Evolutionary conservation across 1,140 invertebrate species (phyloP).

Genomic region (Zaprionus taronus): DNA sequence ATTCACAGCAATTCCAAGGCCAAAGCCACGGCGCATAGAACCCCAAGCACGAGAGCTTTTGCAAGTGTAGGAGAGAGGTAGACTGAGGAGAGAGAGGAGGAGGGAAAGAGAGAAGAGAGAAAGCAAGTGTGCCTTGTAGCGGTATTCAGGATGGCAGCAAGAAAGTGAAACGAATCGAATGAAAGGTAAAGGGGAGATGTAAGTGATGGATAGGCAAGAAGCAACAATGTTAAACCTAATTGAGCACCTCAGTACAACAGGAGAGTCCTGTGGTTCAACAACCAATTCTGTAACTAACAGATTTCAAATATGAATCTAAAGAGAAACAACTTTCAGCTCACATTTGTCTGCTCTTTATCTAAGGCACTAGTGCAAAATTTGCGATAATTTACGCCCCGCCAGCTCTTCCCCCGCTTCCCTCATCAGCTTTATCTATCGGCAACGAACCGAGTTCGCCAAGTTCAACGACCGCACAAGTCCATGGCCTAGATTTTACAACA

Average conservation of each 20-base stretch:
- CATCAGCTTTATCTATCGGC: constrained; percentile 16
- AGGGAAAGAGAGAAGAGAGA: background rate
- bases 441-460: constrained; percentile 62
- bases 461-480: constrained; percentile 81
- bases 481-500: constrained; percentile 81
- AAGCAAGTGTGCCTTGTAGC: background rate
- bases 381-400: background rate
- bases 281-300: background rate
- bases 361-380: background rate
- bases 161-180: background rate
- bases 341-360: background rate
- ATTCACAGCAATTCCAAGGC: constrained; percentile 73
- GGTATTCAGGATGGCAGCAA: background rate
- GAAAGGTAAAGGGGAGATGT: no score
- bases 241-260: no score
- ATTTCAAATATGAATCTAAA: background rate
- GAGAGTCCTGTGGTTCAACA: no score
- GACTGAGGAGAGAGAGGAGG: background rate
- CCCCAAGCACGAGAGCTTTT: constrained; percentile 36
- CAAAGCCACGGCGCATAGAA: constrained; percentile 74
- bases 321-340: background rate
- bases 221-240: no score
- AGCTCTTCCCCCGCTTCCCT: background rate
- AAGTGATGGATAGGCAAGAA: background rate
- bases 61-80: constrained; percentile 13